phyloP scores from a whole-genome alignment of 2,113 vertebrate species.

The Asarcornis scutulata region DNA sequence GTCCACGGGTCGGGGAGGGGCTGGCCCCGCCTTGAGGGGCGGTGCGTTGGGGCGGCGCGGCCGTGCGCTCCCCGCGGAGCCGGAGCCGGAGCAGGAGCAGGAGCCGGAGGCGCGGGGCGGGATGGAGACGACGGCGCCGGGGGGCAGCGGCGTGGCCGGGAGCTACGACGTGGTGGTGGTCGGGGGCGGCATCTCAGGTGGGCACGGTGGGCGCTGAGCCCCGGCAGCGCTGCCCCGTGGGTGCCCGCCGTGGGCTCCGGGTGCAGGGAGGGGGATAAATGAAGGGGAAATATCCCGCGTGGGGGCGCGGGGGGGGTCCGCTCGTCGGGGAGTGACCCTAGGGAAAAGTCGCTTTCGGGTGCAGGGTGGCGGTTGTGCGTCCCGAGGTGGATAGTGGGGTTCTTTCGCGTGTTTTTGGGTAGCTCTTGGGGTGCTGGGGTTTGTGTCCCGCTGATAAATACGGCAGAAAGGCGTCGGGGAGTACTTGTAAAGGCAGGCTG shows the following conservation, averaged over 20 bases:
- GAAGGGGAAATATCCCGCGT: no score
- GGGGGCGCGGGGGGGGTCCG: no score
- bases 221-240: neutral
- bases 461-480: neutral
- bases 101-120: neutral
- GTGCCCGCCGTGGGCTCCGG: no score
- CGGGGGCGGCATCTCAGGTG: conserved; percentile 59
- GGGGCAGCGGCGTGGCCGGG: neutral
- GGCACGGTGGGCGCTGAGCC: neutral
- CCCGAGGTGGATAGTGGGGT: neutral
- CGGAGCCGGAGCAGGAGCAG: neutral
- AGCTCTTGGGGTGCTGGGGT: neutral
- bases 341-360: neutral
- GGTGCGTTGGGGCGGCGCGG: no score
- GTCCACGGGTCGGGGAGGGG: no score
- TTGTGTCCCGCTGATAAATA: neutral
- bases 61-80: no score
- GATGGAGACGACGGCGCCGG: neutral
- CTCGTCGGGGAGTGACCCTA: fast-evolving
- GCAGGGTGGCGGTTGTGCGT: fast-evolving
- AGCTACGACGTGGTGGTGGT: conserved; percentile 46
- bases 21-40: no score
- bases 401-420: no score
- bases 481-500: neutral
- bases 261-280: no score